Evolutionary conservation across 2,113 vertebrate species (phyloP).

Genomic region (Scomber scombrus): DNA sequence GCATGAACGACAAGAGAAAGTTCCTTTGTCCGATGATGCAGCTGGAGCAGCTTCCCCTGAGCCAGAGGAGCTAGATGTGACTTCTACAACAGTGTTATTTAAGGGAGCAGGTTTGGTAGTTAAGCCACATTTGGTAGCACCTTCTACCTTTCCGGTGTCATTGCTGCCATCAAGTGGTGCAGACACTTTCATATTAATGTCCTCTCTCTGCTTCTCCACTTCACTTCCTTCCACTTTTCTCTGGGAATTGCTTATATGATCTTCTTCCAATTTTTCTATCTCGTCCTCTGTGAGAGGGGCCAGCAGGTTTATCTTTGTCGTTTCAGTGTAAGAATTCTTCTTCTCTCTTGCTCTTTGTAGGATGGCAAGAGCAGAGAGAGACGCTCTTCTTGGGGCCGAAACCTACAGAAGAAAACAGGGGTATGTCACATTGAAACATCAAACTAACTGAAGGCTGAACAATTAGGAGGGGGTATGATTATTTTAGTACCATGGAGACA

Average conservation of each 20-base stretch:
- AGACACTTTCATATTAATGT: constrained; percentile 1
- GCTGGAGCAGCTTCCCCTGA: constrained; percentile 57
- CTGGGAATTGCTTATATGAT: constrained; percentile 21
- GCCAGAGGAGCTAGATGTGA: not conserved
- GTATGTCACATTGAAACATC: not conserved
- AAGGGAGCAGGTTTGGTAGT: not conserved
- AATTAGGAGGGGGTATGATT: not conserved
- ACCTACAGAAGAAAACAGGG: constrained; percentile 74
- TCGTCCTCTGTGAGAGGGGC: constrained; percentile 68
- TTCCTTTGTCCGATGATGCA: constrained; percentile 21
- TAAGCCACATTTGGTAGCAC: not conserved
- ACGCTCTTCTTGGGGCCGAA: constrained; percentile 64
- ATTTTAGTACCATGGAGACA: constrained; percentile 58
- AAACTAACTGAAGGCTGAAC: not conserved
- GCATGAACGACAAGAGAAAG: constrained; percentile 87
- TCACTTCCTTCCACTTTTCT: constrained; percentile 6
- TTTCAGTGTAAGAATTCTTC: constrained; percentile 39
- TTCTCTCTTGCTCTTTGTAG: constrained; percentile 73
- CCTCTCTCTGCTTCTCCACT: constrained; percentile 35
- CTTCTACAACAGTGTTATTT: not conserved
- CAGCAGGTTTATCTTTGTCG: constrained; percentile 34
- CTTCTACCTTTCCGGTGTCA: constrained; percentile 12
- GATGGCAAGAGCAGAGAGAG: constrained; percentile 74
- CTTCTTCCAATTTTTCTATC: constrained; percentile 56
- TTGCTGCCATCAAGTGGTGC: not conserved